Evolutionary conservation across 30 jellyfish, hydroid and myxozoan species (phyloP).

Genomic region (Calvadosia cruxmelitensis): DNA sequence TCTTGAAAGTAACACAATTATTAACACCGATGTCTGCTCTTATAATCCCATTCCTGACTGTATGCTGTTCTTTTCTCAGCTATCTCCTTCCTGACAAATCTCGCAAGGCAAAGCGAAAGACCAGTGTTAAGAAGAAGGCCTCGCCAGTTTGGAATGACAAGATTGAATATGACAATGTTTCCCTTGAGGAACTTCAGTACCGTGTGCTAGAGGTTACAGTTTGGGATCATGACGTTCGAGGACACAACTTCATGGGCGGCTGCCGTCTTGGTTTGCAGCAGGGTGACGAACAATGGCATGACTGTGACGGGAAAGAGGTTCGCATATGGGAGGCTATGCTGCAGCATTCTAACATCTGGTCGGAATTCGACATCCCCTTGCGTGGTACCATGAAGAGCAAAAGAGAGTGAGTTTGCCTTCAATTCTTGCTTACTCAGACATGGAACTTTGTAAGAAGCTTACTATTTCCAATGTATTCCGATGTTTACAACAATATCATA

Average conservation of each 20-base stretch:
- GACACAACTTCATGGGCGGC: constrained; percentile 73
- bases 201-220: constrained; percentile 92
- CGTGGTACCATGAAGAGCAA: constrained; percentile 93
- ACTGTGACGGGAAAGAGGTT: constrained; percentile 70
- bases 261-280: constrained; percentile 55
- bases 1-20: too few relatives aligned
- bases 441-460: neutral
- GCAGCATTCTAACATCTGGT: constrained; percentile 90
- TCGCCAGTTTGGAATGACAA: constrained; percentile 94
- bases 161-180: constrained; percentile 57
- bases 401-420: constrained; percentile 59
- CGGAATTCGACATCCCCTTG: constrained; percentile 68
- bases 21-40: neutral
- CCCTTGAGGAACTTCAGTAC: constrained; percentile 57
- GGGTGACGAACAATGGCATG: constrained; percentile 97
- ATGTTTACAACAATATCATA: too few relatives aligned
- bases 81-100: constrained; percentile 87
- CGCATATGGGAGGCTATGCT: constrained; percentile 89
- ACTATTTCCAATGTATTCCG: too few relatives aligned
- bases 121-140: constrained; percentile 78
- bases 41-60: too few relatives aligned
- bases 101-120: constrained; percentile 85
- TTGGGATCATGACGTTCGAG: constrained; percentile 82
- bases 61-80: constrained; percentile 23
- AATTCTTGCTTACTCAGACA: neutral